Percentiles rank a stretch among this genome's conserved stretches.
Conservation (phyloP, 2,888 invertebrate genomes). For the Dicyrtoma fusca region DNA sequence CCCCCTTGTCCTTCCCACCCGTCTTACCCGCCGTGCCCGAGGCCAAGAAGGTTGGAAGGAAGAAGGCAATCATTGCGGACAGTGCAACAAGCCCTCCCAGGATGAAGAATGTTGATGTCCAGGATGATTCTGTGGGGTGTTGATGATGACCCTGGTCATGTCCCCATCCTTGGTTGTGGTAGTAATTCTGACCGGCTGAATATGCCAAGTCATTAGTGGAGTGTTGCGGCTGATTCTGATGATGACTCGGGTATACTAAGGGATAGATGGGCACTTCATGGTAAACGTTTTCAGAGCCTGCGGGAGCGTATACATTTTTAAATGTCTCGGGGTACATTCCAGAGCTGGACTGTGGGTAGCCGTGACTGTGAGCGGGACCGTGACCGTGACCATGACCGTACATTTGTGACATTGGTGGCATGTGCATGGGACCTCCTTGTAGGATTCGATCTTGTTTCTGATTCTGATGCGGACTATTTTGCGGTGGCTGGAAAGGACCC, state of each 20-base stretch:
- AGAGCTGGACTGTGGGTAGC: neutral
- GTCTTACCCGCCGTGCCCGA: conserved; percentile 15
- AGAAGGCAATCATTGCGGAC: conserved; percentile 49
- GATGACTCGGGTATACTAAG: neutral
- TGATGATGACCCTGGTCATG: conserved; percentile 15
- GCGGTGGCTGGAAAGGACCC: neutral
- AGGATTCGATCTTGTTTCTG: conserved; percentile 37
- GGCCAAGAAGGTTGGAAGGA: conserved; percentile 47
- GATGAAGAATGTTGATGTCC: conserved; percentile 53
- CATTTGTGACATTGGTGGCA: neutral
- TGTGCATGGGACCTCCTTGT: neutral
- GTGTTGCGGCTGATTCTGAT: conserved; percentile 2
- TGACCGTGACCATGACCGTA: neutral
- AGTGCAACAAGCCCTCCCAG: conserved; percentile 53
- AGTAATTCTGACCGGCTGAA: conserved; percentile 28
- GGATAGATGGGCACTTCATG: conserved; percentile 14
- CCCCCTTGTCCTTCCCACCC: conserved; percentile 45
- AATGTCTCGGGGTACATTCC: neutral
- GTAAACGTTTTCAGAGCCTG: conserved; percentile 29
- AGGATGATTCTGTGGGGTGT: conserved; percentile 34
- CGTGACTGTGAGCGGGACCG: neutral
- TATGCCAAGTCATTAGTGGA: neutral
- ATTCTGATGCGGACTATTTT: neutral
- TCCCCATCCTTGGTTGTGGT: conserved; percentile 8
- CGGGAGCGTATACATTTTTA: conserved; percentile 4